Evolutionary conservation across 2,888 invertebrate species (phyloP).

Genomic region (Drosophila subsilvestris): DNA sequence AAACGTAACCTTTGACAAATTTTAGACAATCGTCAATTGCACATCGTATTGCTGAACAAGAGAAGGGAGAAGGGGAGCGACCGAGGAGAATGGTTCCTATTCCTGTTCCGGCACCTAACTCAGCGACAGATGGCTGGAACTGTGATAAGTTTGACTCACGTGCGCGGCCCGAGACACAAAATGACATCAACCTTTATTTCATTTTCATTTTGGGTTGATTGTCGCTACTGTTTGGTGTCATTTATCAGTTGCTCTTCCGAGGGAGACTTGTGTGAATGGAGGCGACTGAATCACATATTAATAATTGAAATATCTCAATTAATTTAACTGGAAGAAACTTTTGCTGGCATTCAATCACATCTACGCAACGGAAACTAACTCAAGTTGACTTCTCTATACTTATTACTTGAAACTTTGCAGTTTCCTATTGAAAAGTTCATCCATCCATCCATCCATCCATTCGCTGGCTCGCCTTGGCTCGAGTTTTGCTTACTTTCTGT

Average conservation of each 20-base stretch:
- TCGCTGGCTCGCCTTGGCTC: not conserved
- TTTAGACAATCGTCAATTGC: constrained; percentile 75
- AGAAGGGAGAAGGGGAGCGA: not conserved
- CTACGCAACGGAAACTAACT: constrained; percentile 6
- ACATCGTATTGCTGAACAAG: constrained; percentile 43
- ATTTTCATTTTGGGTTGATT: constrained; percentile 48
- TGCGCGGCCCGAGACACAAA: constrained; percentile 31
- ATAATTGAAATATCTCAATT: not conserved
- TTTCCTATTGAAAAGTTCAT: constrained; percentile 9
- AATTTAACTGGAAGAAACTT: constrained; percentile 2
- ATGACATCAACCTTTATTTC: constrained; percentile 63
- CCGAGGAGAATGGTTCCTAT: constrained; percentile 21
- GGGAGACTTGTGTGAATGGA: constrained; percentile 6
- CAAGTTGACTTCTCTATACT: constrained; percentile 4
- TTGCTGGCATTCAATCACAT: constrained; percentile 11
- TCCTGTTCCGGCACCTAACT: constrained; percentile 41
- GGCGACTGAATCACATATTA: not conserved
- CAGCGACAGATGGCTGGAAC: constrained; percentile 48
- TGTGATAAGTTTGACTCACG: constrained; percentile 67
- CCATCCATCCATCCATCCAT: constrained; percentile 2
- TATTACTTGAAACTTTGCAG: constrained; percentile 9
- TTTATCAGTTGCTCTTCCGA: constrained; percentile 21
- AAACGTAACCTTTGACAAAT: constrained; percentile 76
- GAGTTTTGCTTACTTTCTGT: not conserved
- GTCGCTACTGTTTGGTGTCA: constrained; percentile 25